Base-by-base conservation (phyloP, 1,140 invertebrate genomes). In the Orius laevigatus region DNA sequence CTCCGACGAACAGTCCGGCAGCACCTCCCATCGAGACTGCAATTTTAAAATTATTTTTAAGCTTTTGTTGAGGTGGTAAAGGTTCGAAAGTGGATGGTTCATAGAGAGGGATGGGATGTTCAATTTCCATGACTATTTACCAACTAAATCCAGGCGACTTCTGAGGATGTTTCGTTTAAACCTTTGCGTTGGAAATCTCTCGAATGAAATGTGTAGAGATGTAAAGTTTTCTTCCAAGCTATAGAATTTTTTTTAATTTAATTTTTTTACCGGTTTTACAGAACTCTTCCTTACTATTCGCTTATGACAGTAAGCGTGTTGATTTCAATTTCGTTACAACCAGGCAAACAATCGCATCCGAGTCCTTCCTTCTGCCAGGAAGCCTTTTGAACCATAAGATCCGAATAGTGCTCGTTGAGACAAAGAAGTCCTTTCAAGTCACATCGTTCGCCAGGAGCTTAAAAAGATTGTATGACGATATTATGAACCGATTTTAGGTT, bases 1-100 rank as follows among this genome's bases (percentile, higher is more conserved):
- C 73, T 4, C 74, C 74, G 2, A 76, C 65, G 55, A 78, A 76
- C 1, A 78, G 57, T 0, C 73, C 73, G 8, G 72, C 68, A 2
- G 73, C 72, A 16, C 75, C 73, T 8, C 75, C 75, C 33, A 73
- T 73, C 0, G 75, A 76, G 4, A 78, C 74, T 77, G 56, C 18
- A 53, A 49, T 16, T 33, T 46, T 38, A 18, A 45, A 49, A 40
- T 9, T 15, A 46, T 32, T 8, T 18, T 8, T 12, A n/a, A 9
- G 15, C n/a, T 34, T 34, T 9, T 8, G 33, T 8, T 34, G n/a
- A n/a, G n/a, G n/a, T n/a, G n/a, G n/a, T n/a, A n/a, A n/a, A n/a
- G n/a, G n/a, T n/a, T n/a, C n/a, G n/a, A n/a, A n/a, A n/a, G n/a
- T n/a, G n/a, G n/a, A n/a, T n/a, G n/a, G n/a, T n/a, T n/a, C n/a